phyloP scores from a whole-genome alignment of 2,797 vertebrate species.

The Myoxocephalus aenaeus region DNA sequence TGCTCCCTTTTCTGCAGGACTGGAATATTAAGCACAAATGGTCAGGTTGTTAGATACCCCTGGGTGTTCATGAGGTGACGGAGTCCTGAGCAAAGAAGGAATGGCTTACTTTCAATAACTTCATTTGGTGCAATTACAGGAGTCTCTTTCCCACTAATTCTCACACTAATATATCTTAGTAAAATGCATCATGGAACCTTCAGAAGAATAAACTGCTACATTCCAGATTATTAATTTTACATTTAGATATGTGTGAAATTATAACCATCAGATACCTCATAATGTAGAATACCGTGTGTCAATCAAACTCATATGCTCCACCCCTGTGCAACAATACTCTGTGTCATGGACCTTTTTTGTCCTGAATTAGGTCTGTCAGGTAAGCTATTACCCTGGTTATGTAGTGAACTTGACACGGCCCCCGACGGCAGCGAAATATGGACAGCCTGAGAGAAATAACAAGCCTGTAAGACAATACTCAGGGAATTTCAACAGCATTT shows the following conservation, averaged over 20 bases:
- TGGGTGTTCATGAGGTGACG: constrained; percentile 23
- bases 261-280: background rate
- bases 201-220: background rate
- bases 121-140: constrained; percentile 23
- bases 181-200: background rate
- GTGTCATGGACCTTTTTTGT: accelerated
- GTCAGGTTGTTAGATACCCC: constrained; percentile 33
- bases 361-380: background rate
- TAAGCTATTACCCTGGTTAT: background rate
- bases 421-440: background rate
- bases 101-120: constrained; percentile 31
- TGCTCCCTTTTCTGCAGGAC: constrained; percentile 7
- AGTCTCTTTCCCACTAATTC: constrained; percentile 8
- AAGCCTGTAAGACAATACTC: constrained; percentile 9
- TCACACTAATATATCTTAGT: constrained; percentile 4
- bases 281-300: background rate
- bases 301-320: constrained; percentile 10
- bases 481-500: background rate
- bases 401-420: background rate
- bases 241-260: background rate
- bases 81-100: constrained; percentile 25
- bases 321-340: background rate
- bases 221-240: background rate
- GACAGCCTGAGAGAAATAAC: background rate
- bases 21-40: constrained; percentile 17